Base-by-base conservation (phyloP, 2,888 invertebrate species). In the Philereme vetulata region DNA sequence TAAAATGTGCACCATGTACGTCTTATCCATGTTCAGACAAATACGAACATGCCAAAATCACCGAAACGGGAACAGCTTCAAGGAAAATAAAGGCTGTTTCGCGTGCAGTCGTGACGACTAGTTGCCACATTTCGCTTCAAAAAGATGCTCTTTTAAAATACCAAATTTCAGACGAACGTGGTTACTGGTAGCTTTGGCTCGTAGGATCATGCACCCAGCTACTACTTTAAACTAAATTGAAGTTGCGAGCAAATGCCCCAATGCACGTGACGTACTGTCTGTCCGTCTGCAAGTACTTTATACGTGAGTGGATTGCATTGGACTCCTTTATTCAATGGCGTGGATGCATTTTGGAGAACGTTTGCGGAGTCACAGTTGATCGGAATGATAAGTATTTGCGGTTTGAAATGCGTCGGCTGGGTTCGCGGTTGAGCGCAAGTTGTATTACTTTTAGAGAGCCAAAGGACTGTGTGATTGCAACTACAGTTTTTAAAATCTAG, bases 191-290 rank as follows among this genome's bases (percentile, higher is more conserved):
- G 21, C 21, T 21, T 21, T 49, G 48, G 11, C 52, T 43, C 49
- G 48, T 57, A 81, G 78, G 82, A 84, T 81, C 85, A 81, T 81
- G 83, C 77, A 76, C 77, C 82, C 82, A 80, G 81, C 79, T 77
- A 77, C 80, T 81, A 90, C 90, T 90, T 88, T 90, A 88, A 89
- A 89, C 85, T 85, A 89, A 89, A 91, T 91, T 90, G 87, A 86
- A 89, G 85, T 86, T 84, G 85, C 74, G 81, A 78, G 78, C 79
- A 85, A 85, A 81, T 77, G 75, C 72, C 72, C 68, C 66, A 68
- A 68, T 78, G 80, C 80, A 86, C 87, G 87, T 86, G 86, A 83
- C 82, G 82, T 82, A 81, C 82, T 82, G 76, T 77, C 78, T 76
- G 82, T 81, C 85, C 79, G 82, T 82, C 77, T 80, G 82, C 80